These are phyloP conservation scores for Hydriomena furcata DNA, from an alignment of 2,888 invertebrate species.

Conservation along the genomic window DNA sequence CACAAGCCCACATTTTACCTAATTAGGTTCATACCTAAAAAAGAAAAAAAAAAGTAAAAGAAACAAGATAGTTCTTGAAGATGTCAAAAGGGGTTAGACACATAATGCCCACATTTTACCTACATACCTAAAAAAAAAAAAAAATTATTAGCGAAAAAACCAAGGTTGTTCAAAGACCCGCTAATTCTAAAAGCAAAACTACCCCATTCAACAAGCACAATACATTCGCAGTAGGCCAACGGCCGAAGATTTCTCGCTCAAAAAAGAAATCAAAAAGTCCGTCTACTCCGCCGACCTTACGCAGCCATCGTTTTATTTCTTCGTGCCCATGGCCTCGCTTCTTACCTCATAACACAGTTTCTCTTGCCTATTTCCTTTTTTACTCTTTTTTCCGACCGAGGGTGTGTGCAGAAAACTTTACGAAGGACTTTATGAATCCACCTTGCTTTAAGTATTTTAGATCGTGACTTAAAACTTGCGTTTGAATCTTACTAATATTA, in stretches of 20 bases:
- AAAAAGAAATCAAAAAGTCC: slow-evolving; percentile 63
- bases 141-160: background rate
- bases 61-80: too few relatives aligned
- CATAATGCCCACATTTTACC: too few relatives aligned
- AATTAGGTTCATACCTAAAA: background rate
- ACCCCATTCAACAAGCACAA: slow-evolving; percentile 27
- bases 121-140: background rate
- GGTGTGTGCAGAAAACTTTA: slow-evolving; percentile 59
- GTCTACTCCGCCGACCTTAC: slow-evolving; percentile 67
- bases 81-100: too few relatives aligned
- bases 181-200: slow-evolving; percentile 25
- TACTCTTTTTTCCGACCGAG: slow-evolving; percentile 49
- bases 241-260: slow-evolving; percentile 40
- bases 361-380: slow-evolving; percentile 54
- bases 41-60: background rate
- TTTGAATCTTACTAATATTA: too few relatives aligned
- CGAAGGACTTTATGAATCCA: slow-evolving; percentile 21
- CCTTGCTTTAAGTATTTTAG: slow-evolving; percentile 17
- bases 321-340: slow-evolving; percentile 75
- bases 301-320: slow-evolving; percentile 78
- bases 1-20: too few relatives aligned
- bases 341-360: slow-evolving; percentile 83
- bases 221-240: slow-evolving; percentile 27
- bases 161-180: slow-evolving; percentile 23
- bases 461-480: slow-evolving; percentile 37